These are phyloP conservation scores for Chalcis sispes DNA, from an alignment of 2,888 invertebrate species.

Conservation along the genomic window DNA sequence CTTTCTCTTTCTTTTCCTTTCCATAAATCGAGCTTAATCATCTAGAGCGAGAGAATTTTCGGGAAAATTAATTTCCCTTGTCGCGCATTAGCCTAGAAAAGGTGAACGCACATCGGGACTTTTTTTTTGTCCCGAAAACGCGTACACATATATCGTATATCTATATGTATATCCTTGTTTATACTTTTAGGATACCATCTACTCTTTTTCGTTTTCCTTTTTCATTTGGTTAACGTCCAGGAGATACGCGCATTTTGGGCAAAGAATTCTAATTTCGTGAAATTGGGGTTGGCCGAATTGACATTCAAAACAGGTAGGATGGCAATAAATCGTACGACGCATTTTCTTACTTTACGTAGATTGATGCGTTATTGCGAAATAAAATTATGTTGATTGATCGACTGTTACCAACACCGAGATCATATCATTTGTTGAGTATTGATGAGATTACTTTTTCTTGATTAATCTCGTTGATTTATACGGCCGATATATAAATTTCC, in stretches of 20 bases:
- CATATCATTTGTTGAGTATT: background rate
- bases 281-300: conserved; percentile 2
- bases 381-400: conserved; percentile 25
- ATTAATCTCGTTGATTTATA: conserved; percentile 4
- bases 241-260: conserved; percentile 25
- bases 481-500: conserved; percentile 2
- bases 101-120: background rate
- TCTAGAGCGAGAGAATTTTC: conserved; percentile 47
- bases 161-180: background rate
- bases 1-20: conserved; percentile 8
- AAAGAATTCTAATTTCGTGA: conserved; percentile 30
- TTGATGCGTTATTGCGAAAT: conserved; percentile 29
- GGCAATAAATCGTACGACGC: conserved; percentile 22
- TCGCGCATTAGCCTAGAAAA: conserved; percentile 34
- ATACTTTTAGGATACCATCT: background rate
- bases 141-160: conserved; percentile 3
- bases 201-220: background rate
- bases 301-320: conserved; percentile 41
- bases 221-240: background rate
- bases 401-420: background rate
- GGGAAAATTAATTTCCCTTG: conserved; percentile 48
- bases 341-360: conserved; percentile 22
- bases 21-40: conserved; percentile 49
- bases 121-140: conserved; percentile 2
- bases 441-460: background rate